phyloP scores from a whole-genome alignment of 1,140 invertebrate species.

The Drosophila bocki region DNA sequence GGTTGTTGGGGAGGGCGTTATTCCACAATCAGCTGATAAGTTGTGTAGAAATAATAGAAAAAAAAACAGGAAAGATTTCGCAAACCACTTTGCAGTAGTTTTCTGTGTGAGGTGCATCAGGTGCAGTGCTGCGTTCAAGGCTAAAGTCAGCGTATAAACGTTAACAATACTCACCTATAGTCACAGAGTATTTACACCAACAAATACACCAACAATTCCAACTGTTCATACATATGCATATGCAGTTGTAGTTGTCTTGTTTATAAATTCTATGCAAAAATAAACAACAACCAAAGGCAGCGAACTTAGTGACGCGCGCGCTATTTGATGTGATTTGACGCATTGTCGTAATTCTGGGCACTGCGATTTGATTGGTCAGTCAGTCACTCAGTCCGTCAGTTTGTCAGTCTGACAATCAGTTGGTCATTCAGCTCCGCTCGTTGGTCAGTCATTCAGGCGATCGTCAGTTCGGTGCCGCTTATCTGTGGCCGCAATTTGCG shows the following conservation, averaged over 20 bases:
- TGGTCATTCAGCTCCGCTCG: slow-evolving; percentile 8
- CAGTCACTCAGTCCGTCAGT: slow-evolving; percentile 13
- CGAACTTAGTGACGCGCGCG: slow-evolving; percentile 57
- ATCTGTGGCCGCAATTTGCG: slow-evolving; percentile 75
- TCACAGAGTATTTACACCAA: slow-evolving; percentile 5
- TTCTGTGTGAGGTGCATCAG: slow-evolving; percentile 38
- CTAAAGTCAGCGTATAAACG: slow-evolving; percentile 27
- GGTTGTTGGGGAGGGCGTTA: slow-evolving; percentile 19
- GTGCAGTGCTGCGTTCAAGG: slow-evolving; percentile 43
- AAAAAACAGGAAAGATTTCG: slow-evolving; percentile 30
- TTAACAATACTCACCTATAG: slow-evolving; percentile 1
- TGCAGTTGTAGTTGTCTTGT: slow-evolving; percentile 29
- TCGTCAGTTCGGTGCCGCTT: slow-evolving; percentile 51
- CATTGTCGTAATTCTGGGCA: slow-evolving; percentile 52
- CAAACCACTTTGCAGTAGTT: slow-evolving; percentile 13
- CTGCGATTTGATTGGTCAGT: slow-evolving; percentile 58
- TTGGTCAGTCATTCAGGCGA: slow-evolving; percentile 30
- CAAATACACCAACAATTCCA: slow-evolving; percentile 25
- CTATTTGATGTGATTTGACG: slow-evolving; percentile 76
- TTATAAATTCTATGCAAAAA: slow-evolving; percentile 58
- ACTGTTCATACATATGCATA: slow-evolving; percentile 37
- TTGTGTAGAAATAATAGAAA: slow-evolving; percentile 5
- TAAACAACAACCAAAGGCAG: slow-evolving; percentile 20
- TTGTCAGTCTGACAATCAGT: slow-evolving; percentile 9
- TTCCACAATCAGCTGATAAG: slow-evolving; percentile 31